Conservation (phyloP, 2,113 vertebrate genomes). For the Centropristis striata region DNA sequence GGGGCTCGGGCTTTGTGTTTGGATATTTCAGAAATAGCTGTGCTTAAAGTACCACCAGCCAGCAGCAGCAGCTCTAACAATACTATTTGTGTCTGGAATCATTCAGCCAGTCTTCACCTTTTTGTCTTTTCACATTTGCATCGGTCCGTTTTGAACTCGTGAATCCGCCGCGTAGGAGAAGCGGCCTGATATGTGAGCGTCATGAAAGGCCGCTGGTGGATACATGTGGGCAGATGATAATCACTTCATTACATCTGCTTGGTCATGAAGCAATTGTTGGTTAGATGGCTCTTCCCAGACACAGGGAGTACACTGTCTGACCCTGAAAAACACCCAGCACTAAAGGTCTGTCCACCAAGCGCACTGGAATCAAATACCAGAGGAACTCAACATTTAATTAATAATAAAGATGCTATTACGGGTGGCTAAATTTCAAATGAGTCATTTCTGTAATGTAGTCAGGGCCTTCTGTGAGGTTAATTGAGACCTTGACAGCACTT, state of each 20-base stretch:
- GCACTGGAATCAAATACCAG: constrained; percentile 34
- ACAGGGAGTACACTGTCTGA: constrained; percentile 8
- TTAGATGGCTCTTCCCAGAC: not conserved
- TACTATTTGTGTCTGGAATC: not conserved
- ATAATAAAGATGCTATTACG: constrained; percentile 43
- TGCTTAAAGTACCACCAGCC: not conserved
- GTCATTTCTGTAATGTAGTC: constrained; percentile 58
- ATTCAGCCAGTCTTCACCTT: not conserved
- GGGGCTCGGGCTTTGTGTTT: not conserved
- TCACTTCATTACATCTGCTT: constrained; percentile 9
- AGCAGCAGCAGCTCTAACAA: not conserved
- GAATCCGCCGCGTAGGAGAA: not conserved
- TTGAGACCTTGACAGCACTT: constrained; percentile 74
- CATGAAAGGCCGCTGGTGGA: not conserved
- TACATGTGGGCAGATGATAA: not conserved
- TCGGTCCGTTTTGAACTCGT: not conserved
- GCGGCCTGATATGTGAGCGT: not conserved
- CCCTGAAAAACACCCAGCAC: not conserved
- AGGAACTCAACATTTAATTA: constrained; percentile 54
- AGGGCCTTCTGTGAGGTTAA: constrained; percentile 65
- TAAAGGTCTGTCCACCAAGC: constrained; percentile 8
- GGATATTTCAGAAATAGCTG: constrained; percentile 1
- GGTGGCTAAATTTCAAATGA: constrained; percentile 58
- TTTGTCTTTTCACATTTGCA: not conserved
- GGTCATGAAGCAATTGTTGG: constrained; percentile 13